Percentiles rank a stretch among this genome's conserved stretches.
These are phyloP conservation scores for Medauroidea extradentata DNA, from an alignment of 1,140 invertebrate genomes.

Conservation along the genomic window DNA sequence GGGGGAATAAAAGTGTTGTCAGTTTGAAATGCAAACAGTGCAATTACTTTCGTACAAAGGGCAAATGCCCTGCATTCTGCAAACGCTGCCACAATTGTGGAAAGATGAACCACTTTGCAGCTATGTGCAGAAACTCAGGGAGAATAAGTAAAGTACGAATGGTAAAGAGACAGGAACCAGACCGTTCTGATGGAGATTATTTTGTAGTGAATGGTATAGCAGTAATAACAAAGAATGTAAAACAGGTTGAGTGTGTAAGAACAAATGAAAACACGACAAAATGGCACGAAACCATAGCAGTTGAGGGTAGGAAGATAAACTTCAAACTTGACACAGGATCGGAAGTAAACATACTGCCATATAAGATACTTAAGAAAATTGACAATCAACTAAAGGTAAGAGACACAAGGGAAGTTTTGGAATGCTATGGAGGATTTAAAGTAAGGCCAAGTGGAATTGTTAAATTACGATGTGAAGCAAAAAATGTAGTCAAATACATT, in stretches of 20 bases:
- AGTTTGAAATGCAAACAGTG: conserved; percentile 16
- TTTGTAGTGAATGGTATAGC: neutral
- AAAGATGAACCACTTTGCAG: conserved; percentile 9
- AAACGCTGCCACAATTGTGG: conserved; percentile 19
- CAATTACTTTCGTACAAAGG: conserved; percentile 8
- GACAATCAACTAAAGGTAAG: conserved; percentile 12
- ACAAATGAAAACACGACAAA: neutral
- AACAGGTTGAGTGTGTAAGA: neutral
- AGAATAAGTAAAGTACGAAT: neutral
- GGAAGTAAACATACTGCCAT: conserved; percentile 16
- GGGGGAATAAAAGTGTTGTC: neutral
- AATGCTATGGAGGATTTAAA: too few relatives aligned
- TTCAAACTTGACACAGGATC: neutral
- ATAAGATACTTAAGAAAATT: conserved; percentile 21
- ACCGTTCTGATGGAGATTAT: neutral
- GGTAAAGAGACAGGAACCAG: neutral
- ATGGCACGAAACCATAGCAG: conserved; percentile 12
- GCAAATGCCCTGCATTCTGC: conserved; percentile 24
- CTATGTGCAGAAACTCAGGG: conserved; percentile 3
- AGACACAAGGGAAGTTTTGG: too few relatives aligned
- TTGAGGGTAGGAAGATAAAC: neutral
- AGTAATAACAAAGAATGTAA: neutral
- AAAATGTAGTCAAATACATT: too few relatives aligned
- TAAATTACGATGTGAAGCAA: too few relatives aligned
- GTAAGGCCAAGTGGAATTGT: too few relatives aligned